Base-by-base conservation (phyloP, 2,797 vertebrate species). In the Streptopelia turtur region DNA sequence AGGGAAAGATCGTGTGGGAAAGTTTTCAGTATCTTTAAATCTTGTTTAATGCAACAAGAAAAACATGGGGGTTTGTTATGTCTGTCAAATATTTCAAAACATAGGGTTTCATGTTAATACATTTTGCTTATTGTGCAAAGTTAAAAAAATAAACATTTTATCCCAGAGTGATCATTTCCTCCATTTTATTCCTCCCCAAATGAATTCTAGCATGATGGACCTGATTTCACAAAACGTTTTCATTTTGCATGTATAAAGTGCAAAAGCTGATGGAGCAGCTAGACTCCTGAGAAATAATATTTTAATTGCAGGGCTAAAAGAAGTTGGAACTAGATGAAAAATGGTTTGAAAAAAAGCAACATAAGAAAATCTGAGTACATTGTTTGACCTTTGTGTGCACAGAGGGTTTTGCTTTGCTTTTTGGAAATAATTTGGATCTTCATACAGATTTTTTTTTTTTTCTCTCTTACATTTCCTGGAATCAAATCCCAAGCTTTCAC, bases 401-500 rank as follows among this genome's bases (percentile, higher is more conserved):
- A 0, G 18, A 56, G 7, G 66, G 68, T 84, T 96, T 94, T 81
- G 84, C 66, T 78, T 93, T 66, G 64, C 50, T 61, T 71, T 82
- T 63, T 89, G 78, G 43, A 59, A 90, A 43, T 49, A 78, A 53
- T 11, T 25, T 64, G 83, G 23, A 94, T 69, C 47, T 55, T 93
- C 25, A 31, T 18, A 55, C 16, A 57, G 65, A 20, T 72, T n/a
- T 53, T 59, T 61, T 60, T 61, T 60, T 16, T 60, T 39, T 25
- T 20, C 35, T 11, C 31, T 77, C 43, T 65, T 78, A 21, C 8
- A 27, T 87, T 96, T 96, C 95, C 95, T 87, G 77, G 74, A 91
- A 82, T 94, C 89, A 91, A 96, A 84, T 47, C 39, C 8, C 56
- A 86, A 84, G 45, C 30, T 94, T 90, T 93, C 49, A 56, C 64